Percentiles rank a stretch among this genome's conserved stretches.
These are phyloP conservation scores for Tenthredo scrophulariae DNA, from an alignment of 2,888 invertebrate genomes.

Conservation along the genomic window DNA sequence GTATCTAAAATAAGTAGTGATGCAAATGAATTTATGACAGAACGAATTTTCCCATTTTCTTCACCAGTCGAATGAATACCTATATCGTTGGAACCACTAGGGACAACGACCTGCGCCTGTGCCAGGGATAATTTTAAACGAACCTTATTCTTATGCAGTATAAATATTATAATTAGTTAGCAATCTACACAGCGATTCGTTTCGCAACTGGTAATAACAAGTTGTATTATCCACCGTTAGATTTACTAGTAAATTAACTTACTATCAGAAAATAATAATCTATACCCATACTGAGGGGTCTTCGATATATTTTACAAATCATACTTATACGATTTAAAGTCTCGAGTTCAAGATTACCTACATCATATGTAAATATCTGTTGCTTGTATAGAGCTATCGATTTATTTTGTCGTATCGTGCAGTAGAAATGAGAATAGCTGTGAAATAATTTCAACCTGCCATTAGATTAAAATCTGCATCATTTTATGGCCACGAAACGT, in stretches of 20 bases:
- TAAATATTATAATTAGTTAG: conserved; percentile 19
- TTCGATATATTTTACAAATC: neutral
- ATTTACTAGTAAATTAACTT: conserved; percentile 8
- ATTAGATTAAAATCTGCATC: neutral
- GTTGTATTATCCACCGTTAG: neutral
- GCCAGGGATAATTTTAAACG: neutral
- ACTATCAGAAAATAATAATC: conserved; percentile 4
- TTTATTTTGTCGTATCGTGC: neutral
- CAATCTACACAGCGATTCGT: neutral
- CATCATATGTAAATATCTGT: no score
- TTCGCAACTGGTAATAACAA: conserved; percentile 9
- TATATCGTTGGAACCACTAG: neutral
- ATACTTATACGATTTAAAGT: neutral
- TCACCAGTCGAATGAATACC: neutral
- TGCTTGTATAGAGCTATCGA: neutral
- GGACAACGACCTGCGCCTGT: neutral
- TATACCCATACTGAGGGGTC: neutral
- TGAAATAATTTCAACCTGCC: neutral
- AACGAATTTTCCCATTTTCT: neutral
- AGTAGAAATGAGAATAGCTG: neutral
- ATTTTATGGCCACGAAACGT: neutral
- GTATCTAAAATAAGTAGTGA: neutral
- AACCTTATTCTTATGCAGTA: neutral
- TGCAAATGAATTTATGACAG: neutral
- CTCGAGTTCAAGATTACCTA: neutral